Percentiles rank a stretch among this genome's conserved stretches.
phyloP scores from a whole-genome alignment of 2,113 vertebrate genomes.

The Cettia cetti region DNA sequence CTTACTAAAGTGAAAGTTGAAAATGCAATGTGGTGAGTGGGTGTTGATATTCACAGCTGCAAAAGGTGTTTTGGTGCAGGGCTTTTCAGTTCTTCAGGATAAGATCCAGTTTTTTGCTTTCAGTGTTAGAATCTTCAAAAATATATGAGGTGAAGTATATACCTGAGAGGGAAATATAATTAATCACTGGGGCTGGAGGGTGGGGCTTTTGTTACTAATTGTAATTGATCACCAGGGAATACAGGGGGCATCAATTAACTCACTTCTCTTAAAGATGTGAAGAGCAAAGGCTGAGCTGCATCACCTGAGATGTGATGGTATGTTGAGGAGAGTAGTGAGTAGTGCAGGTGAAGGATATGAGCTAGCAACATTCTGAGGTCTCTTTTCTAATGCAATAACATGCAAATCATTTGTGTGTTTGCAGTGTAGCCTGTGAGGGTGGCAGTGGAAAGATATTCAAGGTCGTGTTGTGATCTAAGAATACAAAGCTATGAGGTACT shows the following conservation, averaged over 20 bases:
- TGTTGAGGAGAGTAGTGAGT: background rate
- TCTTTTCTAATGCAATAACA: background rate
- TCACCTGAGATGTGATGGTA: background rate
- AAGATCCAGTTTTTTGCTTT: background rate
- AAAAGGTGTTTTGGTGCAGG: background rate
- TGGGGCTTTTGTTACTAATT: background rate
- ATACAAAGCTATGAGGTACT: background rate
- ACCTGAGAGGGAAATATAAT: background rate
- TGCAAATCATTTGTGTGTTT: background rate
- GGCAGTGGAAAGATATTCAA: background rate
- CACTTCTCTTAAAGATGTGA: background rate
- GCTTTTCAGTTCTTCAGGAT: background rate
- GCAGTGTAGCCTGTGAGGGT: background rate
- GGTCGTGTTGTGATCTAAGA: background rate
- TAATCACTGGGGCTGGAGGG: background rate
- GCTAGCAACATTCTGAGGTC: background rate
- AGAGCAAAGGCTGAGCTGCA: background rate
- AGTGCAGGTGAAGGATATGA: background rate
- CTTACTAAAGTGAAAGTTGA: background rate
- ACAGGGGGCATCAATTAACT: background rate
- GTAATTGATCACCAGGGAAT: background rate
- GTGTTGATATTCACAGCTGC: conserved; percentile 10
- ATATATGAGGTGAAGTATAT: background rate
- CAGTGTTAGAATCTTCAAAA: background rate
- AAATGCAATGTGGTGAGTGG: background rate